A percentile compares a stretch with the other conserved stretches of the same genome.
Evolutionary conservation across 1,140 invertebrate species (phyloP).

Genomic region (Ostrea denselamellosa): DNA sequence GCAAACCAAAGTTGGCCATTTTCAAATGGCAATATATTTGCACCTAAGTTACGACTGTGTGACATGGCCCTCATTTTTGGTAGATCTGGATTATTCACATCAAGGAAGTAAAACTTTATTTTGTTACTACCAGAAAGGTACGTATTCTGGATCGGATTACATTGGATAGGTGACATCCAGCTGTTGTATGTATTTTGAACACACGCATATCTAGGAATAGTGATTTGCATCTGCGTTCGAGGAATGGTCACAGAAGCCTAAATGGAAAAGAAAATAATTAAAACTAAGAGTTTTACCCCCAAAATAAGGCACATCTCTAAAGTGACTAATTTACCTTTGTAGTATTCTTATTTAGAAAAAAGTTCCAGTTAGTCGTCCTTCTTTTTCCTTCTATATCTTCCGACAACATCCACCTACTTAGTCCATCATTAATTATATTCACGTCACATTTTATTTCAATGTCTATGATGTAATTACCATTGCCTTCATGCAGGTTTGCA

Average conservation of each 20-base stretch:
- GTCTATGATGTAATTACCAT: background rate
- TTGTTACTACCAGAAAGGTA: background rate
- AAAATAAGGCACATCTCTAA: background rate
- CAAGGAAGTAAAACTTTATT: background rate
- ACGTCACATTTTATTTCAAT: background rate
- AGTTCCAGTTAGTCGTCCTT: background rate
- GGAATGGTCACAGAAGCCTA: background rate
- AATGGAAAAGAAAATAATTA: background rate
- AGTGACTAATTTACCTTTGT: background rate
- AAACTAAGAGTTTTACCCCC: background rate
- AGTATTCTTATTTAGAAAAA: background rate
- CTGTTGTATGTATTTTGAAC: background rate
- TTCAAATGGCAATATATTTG: background rate
- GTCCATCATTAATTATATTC: background rate
- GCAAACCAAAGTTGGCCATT: background rate
- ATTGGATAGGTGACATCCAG: background rate
- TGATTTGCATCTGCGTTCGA: background rate
- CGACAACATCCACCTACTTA: background rate
- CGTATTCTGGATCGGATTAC: background rate
- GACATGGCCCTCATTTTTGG: background rate
- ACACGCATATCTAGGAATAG: background rate
- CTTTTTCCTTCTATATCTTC: background rate
- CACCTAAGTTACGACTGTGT: background rate
- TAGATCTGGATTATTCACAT: background rate
- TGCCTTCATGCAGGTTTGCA: background rate